Evolutionary conservation across 2,113 vertebrate genomes (phyloP).

Genomic region (Platichthys stellatus): DNA sequence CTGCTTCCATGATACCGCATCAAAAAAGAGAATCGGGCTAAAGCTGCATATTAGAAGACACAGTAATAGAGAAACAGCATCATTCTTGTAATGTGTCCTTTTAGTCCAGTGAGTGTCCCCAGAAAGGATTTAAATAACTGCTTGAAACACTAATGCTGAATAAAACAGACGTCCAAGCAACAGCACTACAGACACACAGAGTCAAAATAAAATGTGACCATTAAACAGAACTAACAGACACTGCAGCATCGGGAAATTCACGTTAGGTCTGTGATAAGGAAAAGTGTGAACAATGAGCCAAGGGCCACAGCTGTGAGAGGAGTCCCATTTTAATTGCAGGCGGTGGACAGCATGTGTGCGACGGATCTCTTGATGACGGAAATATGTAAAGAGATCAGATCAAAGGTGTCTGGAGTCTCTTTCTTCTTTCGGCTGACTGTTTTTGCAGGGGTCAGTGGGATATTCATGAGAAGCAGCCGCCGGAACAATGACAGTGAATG

Average conservation of each 20-base stretch:
- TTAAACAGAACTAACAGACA: slow-evolving; percentile 25
- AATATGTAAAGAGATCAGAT: slow-evolving; percentile 70
- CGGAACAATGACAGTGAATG: slow-evolving; percentile 17
- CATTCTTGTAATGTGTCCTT: not conserved
- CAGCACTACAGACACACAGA: not conserved
- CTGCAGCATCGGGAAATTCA: slow-evolving; percentile 23
- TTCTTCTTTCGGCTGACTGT: slow-evolving; percentile 54
- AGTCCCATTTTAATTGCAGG: slow-evolving; percentile 39
- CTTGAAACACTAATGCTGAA: too few species aligned
- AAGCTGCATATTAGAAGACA: slow-evolving; percentile 18
- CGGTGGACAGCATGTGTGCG: slow-evolving; percentile 35
- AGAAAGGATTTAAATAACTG: slow-evolving; percentile 56
- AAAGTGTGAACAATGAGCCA: slow-evolving; percentile 44
- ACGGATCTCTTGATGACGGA: slow-evolving; percentile 65
- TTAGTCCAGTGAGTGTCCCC: too few species aligned
- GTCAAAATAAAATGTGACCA: slow-evolving; percentile 10
- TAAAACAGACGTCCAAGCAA: not conserved
- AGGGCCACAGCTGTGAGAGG: slow-evolving; percentile 52
- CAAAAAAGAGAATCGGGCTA: not conserved
- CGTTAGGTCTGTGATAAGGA: slow-evolving; percentile 20
- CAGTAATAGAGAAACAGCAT: not conserved
- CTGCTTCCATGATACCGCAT: not conserved
- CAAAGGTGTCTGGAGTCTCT: slow-evolving; percentile 65
- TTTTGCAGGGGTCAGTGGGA: slow-evolving; percentile 36
- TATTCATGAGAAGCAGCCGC: slow-evolving; percentile 56